A percentile compares a stretch with the other conserved stretches of the same genome.
Evolutionary conservation across 2,888 invertebrate genomes (phyloP).

Genomic region (Epicampocera succincta): DNA sequence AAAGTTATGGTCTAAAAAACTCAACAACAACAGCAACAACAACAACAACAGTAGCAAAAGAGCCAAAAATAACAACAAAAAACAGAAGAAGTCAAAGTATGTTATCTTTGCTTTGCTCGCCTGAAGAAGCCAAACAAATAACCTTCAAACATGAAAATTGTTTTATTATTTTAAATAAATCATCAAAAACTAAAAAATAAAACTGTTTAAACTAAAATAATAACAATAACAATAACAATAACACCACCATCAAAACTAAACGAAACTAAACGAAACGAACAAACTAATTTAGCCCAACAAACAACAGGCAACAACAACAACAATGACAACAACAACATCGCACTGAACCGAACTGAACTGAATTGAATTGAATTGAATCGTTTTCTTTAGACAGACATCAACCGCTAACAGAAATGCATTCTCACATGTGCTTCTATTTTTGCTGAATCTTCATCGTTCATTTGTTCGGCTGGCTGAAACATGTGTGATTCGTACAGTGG

Average conservation of each 20-base stretch:
- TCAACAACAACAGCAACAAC: too few relatives aligned
- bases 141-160: constrained; percentile 72
- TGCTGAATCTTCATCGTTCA: neutral
- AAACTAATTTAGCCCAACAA: constrained; percentile 62
- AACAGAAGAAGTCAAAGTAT: constrained; percentile 55
- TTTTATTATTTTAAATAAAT: constrained; percentile 70
- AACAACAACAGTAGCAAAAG: too few relatives aligned
- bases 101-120: constrained; percentile 66
- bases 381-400: constrained; percentile 41
- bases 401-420: constrained; percentile 54
- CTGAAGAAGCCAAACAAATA: constrained; percentile 69
- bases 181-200: constrained; percentile 58
- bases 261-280: neutral
- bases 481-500: constrained; percentile 51
- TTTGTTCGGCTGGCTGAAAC: constrained; percentile 11
- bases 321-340: constrained; percentile 30
- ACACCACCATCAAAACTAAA: constrained; percentile 40
- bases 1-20: constrained; percentile 57
- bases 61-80: neutral
- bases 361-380: constrained; percentile 23
- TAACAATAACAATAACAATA: constrained; percentile 16
- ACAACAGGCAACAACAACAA: constrained; percentile 4
- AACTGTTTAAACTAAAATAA: constrained; percentile 37
- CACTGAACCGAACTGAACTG: constrained; percentile 28
- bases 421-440: constrained; percentile 29